Conservation (phyloP, 2,797 vertebrate species). For the Melanotaenia parkinsoni region DNA sequence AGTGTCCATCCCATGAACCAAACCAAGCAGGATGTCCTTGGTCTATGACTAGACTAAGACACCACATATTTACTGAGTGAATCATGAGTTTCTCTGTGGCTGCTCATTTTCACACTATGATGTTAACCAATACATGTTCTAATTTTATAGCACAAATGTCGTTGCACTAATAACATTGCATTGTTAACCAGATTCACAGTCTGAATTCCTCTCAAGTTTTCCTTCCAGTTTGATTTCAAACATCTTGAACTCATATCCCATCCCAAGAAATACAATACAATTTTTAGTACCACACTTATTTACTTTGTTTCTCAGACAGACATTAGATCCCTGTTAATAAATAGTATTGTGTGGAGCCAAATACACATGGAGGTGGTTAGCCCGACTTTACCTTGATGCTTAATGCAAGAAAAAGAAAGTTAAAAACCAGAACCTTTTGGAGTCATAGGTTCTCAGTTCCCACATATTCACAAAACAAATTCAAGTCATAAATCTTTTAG, state of each 20-base stretch:
- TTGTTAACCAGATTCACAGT: constrained; percentile 11
- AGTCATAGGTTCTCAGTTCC: neutral
- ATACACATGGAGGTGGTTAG: neutral
- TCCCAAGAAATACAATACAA: neutral
- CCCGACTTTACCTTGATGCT: neutral
- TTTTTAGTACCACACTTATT: constrained; percentile 1
- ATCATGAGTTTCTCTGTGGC: constrained; percentile 64
- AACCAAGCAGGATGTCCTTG: constrained; percentile 60
- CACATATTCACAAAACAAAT: neutral
- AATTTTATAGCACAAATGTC: constrained; percentile 43
- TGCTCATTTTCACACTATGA: constrained; percentile 64
- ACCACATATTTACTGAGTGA: constrained; percentile 67
- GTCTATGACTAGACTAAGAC: constrained; percentile 61
- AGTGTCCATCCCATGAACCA: constrained; percentile 35
- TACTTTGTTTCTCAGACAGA: neutral
- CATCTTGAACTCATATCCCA: constrained; percentile 16
- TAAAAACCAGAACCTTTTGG: neutral
- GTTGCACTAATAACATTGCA: constrained; percentile 11
- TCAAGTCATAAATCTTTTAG: neutral
- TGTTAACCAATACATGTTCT: constrained; percentile 43
- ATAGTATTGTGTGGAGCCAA: neutral
- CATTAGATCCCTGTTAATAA: neutral
- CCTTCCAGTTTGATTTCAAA: neutral
- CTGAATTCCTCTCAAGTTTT: constrained; percentile 14
- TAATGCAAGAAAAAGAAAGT: neutral